Evolutionary conservation across 2,797 vertebrate genomes (phyloP).

Genomic region (Discoglossus pictus): DNA sequence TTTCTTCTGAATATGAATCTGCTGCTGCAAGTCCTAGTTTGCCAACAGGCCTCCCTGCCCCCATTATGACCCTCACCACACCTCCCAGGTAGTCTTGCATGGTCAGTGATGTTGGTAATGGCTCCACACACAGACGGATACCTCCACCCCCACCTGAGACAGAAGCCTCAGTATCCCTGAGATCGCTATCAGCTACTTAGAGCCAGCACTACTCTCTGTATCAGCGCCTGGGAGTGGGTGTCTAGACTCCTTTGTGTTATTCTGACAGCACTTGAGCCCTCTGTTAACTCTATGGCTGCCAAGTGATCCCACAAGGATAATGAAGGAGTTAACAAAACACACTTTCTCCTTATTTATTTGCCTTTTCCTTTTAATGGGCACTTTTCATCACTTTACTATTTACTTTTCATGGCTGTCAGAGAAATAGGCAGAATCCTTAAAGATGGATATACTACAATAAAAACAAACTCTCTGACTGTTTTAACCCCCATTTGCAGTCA

Average conservation of each 20-base stretch:
- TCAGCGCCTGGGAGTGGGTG: conserved; percentile 37
- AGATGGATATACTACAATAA: no score
- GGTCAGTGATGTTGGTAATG: conserved; percentile 11
- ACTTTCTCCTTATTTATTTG: not conserved
- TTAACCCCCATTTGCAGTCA: no score
- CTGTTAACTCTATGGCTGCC: conserved; percentile 27
- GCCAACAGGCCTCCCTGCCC: no score
- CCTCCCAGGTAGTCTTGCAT: conserved; percentile 5
- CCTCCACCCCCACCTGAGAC: conserved; percentile 35
- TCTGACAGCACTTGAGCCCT: conserved; percentile 38
- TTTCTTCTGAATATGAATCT: no score
- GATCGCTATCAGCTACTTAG: conserved; percentile 45
- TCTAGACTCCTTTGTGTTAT: conserved; percentile 50
- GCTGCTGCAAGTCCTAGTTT: no score
- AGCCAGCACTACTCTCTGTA: conserved; percentile 41
- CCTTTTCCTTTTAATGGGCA: not conserved
- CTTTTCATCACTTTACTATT: not conserved
- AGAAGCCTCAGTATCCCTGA: conserved; percentile 35
- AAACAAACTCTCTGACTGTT: no score
- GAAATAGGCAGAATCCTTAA: no score
- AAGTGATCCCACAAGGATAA: not conserved
- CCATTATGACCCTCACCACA: not conserved
- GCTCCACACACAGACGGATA: not conserved
- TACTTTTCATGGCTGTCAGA: no score
- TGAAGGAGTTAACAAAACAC: not conserved